Evolutionary conservation across 2,888 invertebrate genomes (phyloP).

Genomic region (Nephrotoma appendiculata): DNA sequence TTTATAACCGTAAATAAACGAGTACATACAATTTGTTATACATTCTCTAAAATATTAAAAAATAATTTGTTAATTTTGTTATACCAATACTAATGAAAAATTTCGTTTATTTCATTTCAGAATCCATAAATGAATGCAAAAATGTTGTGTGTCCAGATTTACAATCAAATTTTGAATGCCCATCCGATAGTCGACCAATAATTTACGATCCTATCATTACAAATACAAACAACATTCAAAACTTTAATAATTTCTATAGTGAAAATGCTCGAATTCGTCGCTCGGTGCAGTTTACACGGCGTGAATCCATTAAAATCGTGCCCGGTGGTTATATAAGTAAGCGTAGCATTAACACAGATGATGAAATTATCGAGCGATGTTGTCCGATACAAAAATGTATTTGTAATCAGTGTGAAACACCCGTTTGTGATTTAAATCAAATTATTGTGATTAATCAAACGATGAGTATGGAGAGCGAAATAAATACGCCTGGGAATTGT

Average conservation of each 20-base stretch:
- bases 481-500: slow-evolving; percentile 28
- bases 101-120: slow-evolving; percentile 13
- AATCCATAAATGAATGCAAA: slow-evolving; percentile 16
- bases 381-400: slow-evolving; percentile 19
- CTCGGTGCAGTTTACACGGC: slow-evolving; percentile 14
- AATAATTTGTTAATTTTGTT: background rate
- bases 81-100: background rate
- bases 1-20: no score
- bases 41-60: no score
- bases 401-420: slow-evolving; percentile 16
- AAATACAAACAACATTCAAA: background rate
- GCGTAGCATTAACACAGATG: slow-evolving; percentile 8
- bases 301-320: slow-evolving; percentile 17
- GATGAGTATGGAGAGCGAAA: slow-evolving; percentile 11
- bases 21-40: no score
- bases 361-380: slow-evolving; percentile 15
- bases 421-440: slow-evolving; percentile 14
- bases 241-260: background rate
- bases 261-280: slow-evolving; percentile 6
- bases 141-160: slow-evolving; percentile 15
- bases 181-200: slow-evolving; percentile 15
- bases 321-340: slow-evolving; percentile 19
- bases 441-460: background rate
- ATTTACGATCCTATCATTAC: slow-evolving; percentile 1
- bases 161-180: slow-evolving; percentile 14